Evolutionary conservation across 2,797 vertebrate genomes (phyloP).

Genomic region (Gymnoscopelus braueri): DNA sequence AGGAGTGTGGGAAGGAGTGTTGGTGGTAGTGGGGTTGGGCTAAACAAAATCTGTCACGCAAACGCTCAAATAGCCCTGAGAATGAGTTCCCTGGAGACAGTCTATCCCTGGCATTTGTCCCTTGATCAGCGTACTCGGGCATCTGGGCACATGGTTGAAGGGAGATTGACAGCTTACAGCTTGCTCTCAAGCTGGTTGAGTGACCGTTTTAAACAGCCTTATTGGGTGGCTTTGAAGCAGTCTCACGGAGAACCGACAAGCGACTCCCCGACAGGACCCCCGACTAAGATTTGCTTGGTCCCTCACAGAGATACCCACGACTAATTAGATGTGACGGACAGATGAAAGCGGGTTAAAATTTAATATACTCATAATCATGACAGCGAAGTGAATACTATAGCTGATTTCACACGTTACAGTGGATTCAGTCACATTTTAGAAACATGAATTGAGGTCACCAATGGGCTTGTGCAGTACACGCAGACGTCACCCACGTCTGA

Average conservation of each 20-base stretch:
- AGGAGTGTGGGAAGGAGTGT: slow-evolving; percentile 30
- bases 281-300: background rate
- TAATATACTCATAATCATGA: slow-evolving; percentile 61
- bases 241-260: slow-evolving; percentile 56
- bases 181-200: slow-evolving; percentile 58
- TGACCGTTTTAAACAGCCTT: slow-evolving; percentile 68
- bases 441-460: slow-evolving; percentile 13
- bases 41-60: slow-evolving; percentile 51
- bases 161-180: slow-evolving; percentile 68
- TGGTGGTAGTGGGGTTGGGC: background rate
- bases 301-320: slow-evolving; percentile 11
- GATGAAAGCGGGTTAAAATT: slow-evolving; percentile 61
- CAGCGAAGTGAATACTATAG: slow-evolving; percentile 50
- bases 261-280: slow-evolving; percentile 41
- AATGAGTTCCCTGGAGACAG: slow-evolving; percentile 52
- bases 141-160: slow-evolving; percentile 53
- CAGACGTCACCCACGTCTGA: background rate
- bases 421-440: slow-evolving; percentile 7
- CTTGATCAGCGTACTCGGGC: slow-evolving; percentile 58
- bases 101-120: slow-evolving; percentile 46
- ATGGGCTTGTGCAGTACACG: slow-evolving; percentile 8
- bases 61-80: slow-evolving; percentile 44
- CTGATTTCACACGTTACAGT: slow-evolving; percentile 42
- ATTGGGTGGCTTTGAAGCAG: slow-evolving; percentile 67
- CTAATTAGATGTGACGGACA: slow-evolving; percentile 68